These are phyloP conservation scores for Bothrops jararaca DNA, from an alignment of 2,113 vertebrate genomes.

Conservation along the genomic window DNA sequence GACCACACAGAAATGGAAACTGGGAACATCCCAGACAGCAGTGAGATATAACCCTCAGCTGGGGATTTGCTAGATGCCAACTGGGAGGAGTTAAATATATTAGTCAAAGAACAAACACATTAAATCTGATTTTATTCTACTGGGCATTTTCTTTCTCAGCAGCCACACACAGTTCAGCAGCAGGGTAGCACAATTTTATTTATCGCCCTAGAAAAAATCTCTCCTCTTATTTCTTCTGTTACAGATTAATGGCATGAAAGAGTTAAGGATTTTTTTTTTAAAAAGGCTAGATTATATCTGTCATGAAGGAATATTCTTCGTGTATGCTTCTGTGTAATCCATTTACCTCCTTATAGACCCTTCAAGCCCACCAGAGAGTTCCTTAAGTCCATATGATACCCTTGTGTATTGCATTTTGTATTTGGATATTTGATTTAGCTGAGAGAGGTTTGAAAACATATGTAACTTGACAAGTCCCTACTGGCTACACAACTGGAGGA, in stretches of 20 bases:
- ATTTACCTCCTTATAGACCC: neutral
- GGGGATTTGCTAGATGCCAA: slow-evolving; percentile 44
- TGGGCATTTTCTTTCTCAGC: slow-evolving; percentile 57
- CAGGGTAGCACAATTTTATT: slow-evolving; percentile 56
- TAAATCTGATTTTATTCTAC: slow-evolving; percentile 47
- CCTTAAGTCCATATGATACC: slow-evolving; percentile 54
- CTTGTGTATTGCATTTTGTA: slow-evolving; percentile 60
- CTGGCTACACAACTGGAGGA: slow-evolving; percentile 51
- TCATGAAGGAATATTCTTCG: slow-evolving; percentile 60
- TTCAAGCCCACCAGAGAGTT: slow-evolving; percentile 44
- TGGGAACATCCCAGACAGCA: slow-evolving; percentile 33
- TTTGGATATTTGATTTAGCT: slow-evolving; percentile 62
- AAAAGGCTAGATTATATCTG: slow-evolving; percentile 57
- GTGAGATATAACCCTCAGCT: slow-evolving; percentile 54
- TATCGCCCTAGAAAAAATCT: slow-evolving; percentile 50
- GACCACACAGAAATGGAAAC: slow-evolving; percentile 49
- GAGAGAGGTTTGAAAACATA: slow-evolving; percentile 63
- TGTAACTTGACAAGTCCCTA: slow-evolving; percentile 65
- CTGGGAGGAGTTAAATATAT: slow-evolving; percentile 49
- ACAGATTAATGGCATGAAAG: slow-evolving; percentile 57
- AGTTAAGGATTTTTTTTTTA: slow-evolving; percentile 57
- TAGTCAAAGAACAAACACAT: slow-evolving; percentile 56
- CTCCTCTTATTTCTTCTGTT: slow-evolving; percentile 34
- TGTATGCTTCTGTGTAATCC: slow-evolving; percentile 55
- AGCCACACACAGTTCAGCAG: slow-evolving; percentile 59